Percentiles rank a stretch among this genome's conserved stretches.
Conservation (phyloP, 2,797 vertebrate species). For the Notoglanidium macrostoma region DNA sequence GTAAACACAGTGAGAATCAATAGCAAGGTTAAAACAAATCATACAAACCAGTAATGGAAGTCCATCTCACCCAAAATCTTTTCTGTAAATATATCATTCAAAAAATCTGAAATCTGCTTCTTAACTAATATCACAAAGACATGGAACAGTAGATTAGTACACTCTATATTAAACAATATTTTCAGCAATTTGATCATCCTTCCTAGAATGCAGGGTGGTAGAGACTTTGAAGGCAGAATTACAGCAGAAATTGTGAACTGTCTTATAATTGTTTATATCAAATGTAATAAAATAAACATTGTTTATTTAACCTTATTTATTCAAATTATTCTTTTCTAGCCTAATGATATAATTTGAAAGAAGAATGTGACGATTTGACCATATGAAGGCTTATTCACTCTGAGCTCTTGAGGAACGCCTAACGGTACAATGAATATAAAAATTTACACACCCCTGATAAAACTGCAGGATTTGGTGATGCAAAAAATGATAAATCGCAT, state of each 20-base stretch:
- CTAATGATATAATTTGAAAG: not conserved
- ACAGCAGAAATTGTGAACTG: not conserved
- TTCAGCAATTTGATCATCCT: not conserved
- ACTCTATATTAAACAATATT: not conserved
- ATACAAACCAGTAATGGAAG: not conserved
- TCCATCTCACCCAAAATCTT: not conserved
- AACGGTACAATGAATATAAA: not conserved
- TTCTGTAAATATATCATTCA: not conserved
- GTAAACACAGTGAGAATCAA: not conserved
- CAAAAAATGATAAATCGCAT: not conserved
- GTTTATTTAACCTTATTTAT: not conserved
- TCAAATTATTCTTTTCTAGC: not conserved
- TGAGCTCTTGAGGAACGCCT: not conserved
- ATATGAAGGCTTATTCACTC: not conserved
- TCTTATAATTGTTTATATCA: not conserved
- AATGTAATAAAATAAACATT: not conserved
- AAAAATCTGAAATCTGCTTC: not conserved
- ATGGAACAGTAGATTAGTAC: not conserved
- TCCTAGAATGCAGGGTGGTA: not conserved
- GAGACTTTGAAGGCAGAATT: not conserved
- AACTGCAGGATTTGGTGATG: not conserved
- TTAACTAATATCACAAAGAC: not conserved
- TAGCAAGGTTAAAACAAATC: constrained; percentile 10
- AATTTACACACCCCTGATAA: not conserved
- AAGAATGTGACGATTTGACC: not conserved